Conservation (phyloP, 1,140 invertebrate species). For the Pinna nobilis region DNA sequence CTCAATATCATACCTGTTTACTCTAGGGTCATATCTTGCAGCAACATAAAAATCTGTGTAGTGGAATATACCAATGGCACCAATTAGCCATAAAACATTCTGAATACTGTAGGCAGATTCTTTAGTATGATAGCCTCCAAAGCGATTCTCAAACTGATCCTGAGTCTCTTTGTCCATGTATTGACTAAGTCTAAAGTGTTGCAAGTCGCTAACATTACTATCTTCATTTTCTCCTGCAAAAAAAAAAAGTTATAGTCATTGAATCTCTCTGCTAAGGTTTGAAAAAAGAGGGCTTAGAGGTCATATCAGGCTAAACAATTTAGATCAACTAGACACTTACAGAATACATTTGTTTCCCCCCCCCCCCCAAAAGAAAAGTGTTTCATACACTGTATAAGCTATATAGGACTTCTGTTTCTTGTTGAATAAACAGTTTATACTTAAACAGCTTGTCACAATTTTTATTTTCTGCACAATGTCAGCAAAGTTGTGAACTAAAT, state of each 20-base stretch:
- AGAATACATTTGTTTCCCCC: not conserved
- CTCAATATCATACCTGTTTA: conserved; percentile 57
- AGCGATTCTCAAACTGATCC: conserved; percentile 53
- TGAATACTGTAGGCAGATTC: conserved; percentile 60
- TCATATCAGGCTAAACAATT: too few relatives aligned
- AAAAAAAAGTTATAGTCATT: too few relatives aligned
- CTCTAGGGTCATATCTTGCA: conserved; percentile 58
- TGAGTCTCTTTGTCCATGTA: conserved; percentile 49
- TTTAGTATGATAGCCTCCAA: conserved; percentile 49
- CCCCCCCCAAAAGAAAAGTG: not conserved
- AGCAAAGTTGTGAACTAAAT: too few relatives aligned
- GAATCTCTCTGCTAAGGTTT: too few relatives aligned
- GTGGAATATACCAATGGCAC: conserved; percentile 61
- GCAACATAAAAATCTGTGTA: conserved; percentile 65
- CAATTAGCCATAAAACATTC: conserved; percentile 65
- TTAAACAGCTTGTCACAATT: too few relatives aligned
- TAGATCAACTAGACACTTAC: not conserved
- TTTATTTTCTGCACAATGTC: too few relatives aligned
- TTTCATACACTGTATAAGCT: too few relatives aligned
- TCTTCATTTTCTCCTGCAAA: not conserved
- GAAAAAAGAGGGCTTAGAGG: too few relatives aligned
- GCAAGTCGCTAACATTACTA: not conserved
- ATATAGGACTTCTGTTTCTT: too few relatives aligned
- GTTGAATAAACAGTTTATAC: too few relatives aligned
- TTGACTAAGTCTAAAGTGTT: conserved; percentile 25